Conservation (phyloP, 2,113 vertebrate species). For the Corythornis madagascariensis region DNA sequence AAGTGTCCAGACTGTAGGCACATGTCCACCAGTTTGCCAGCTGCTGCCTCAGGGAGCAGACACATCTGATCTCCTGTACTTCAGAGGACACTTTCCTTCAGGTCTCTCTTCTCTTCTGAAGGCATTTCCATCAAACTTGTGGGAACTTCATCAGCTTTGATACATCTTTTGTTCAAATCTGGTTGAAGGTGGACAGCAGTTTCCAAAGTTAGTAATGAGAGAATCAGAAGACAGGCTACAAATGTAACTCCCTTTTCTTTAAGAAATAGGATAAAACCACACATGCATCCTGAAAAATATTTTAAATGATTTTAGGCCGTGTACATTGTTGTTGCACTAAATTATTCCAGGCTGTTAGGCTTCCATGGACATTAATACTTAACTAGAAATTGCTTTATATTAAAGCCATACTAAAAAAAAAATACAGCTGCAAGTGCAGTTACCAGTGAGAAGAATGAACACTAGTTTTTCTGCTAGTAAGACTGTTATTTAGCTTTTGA, state of each 20-base stretch:
- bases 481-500: slow-evolving; percentile 30
- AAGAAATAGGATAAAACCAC: neutral
- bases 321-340: neutral
- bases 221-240: neutral
- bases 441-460: neutral
- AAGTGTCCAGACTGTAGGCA: rapidly evolving
- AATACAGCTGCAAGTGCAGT: neutral
- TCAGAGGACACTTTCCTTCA: neutral
- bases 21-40: rapidly evolving
- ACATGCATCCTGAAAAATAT: neutral
- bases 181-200: neutral
- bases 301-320: neutral
- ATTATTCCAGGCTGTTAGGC: neutral
- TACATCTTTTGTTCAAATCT: neutral
- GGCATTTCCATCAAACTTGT: neutral
- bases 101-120: neutral
- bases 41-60: neutral
- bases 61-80: neutral
- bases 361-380: neutral
- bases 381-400: neutral
- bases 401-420: neutral
- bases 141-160: neutral
- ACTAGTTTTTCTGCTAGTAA: slow-evolving; percentile 17
- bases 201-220: neutral
- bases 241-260: neutral